Conservation (phyloP, 2,113 vertebrate species). For the Corythornis cristatus region DNA sequence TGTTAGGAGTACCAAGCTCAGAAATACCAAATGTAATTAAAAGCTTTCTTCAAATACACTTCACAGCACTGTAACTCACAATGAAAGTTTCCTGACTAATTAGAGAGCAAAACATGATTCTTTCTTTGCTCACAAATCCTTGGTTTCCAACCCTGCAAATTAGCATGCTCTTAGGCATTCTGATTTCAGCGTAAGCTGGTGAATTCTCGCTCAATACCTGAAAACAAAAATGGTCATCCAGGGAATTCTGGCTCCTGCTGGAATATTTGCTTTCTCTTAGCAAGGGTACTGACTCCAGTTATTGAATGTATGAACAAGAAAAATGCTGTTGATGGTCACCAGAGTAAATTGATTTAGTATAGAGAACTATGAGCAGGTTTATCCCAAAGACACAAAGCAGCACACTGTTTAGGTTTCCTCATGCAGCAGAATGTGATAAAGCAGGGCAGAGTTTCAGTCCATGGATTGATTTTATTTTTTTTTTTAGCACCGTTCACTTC, state of each 20-base stretch:
- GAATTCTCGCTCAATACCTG: not conserved
- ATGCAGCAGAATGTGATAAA: not conserved
- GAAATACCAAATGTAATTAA: not conserved
- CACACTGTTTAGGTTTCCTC: not conserved
- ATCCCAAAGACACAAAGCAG: not conserved
- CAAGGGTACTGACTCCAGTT: not conserved
- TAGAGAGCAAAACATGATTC: not conserved
- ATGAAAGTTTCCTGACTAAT: not conserved
- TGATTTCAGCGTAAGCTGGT: not conserved
- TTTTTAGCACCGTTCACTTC: not conserved
- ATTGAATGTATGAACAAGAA: not conserved
- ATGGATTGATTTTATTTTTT: not conserved
- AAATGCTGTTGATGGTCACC: not conserved
- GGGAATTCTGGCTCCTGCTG: not conserved
- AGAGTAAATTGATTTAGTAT: not conserved
- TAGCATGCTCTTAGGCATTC: not conserved
- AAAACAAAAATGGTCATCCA: not conserved
- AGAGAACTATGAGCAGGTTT: not conserved
- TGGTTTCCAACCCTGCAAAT: not conserved
- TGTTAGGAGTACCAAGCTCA: not conserved
- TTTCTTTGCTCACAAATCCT: not conserved
- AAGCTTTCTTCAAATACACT: not conserved
- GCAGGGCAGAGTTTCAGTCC: not conserved
- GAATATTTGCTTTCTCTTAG: not conserved
- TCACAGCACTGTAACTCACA: not conserved